phyloP scores from a whole-genome alignment of 2,888 invertebrate species.

The Erebia epiphron region DNA sequence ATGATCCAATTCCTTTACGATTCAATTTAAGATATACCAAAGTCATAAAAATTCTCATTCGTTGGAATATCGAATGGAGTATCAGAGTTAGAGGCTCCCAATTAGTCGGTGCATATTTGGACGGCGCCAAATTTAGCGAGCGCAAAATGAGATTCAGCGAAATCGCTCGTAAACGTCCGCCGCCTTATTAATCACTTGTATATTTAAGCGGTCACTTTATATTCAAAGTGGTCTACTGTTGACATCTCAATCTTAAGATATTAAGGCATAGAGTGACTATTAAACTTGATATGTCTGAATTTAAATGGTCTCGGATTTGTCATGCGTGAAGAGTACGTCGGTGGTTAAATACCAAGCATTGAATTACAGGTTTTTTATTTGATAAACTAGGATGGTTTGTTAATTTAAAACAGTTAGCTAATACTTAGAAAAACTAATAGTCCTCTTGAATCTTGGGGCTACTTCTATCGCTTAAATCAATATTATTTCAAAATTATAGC shows the following conservation, averaged over 20 bases:
- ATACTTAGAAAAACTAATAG: background rate
- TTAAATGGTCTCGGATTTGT: conserved; percentile 34
- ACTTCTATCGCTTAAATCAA: no score
- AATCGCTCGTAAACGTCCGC: conserved; percentile 64
- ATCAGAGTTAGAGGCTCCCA: conserved; percentile 35
- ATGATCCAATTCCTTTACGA: conserved; percentile 40
- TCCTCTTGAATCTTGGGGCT: background rate
- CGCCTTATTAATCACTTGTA: conserved; percentile 63
- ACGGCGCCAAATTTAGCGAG: conserved; percentile 36
- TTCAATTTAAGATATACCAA: conserved; percentile 43
- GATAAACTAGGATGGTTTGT: background rate
- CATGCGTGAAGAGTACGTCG: conserved; percentile 23
- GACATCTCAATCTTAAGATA: conserved; percentile 73
- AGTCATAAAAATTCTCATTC: conserved; percentile 44
- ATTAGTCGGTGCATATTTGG: conserved; percentile 43
- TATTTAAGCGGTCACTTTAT: conserved; percentile 69
- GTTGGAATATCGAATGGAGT: conserved; percentile 37
- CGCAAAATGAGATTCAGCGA: conserved; percentile 49
- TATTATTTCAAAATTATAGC: no score
- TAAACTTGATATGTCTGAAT: conserved; percentile 38
- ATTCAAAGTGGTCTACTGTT: conserved; percentile 63
- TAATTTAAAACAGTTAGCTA: background rate
- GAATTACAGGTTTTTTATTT: conserved; percentile 31
- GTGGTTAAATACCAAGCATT: conserved; percentile 29
- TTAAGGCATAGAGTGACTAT: conserved; percentile 46